Percentiles rank a stretch among this genome's conserved stretches.
Conservation (phyloP, 2,113 vertebrate genomes). For the Rousettus leschenaultii region DNA sequence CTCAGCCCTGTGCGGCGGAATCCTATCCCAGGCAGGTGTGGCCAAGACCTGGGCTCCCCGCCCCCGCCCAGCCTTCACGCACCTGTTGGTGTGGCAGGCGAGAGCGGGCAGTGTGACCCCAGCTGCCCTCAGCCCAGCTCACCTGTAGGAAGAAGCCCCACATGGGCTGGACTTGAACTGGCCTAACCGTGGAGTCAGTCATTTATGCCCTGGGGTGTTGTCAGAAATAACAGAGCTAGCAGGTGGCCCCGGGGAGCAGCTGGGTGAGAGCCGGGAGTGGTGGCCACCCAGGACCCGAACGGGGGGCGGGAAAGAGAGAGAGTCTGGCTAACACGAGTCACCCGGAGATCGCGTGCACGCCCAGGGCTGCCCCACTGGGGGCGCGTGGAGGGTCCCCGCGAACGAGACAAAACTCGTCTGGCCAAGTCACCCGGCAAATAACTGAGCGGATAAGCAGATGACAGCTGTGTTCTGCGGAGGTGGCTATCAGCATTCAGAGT, state of each 20-base stretch:
- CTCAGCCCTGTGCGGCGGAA: background rate
- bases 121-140: too few species aligned
- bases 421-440: background rate
- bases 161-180: background rate
- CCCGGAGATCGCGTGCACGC: fast-evolving
- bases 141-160: too few species aligned
- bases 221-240: background rate
- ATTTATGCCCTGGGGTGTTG: background rate
- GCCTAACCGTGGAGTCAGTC: background rate
- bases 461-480: too few species aligned
- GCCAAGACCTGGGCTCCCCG: background rate
- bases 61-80: too few species aligned
- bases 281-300: background rate
- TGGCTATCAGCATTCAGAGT: background rate
- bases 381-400: too few species aligned
- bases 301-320: background rate
- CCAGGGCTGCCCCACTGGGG: background rate
- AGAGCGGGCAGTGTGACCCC: too few species aligned
- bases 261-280: too few species aligned
- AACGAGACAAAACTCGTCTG: background rate
- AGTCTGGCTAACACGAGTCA: background rate
- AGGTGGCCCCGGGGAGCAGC: too few species aligned
- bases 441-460: background rate
- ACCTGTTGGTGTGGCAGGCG: too few species aligned
- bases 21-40: too few species aligned